Evolutionary conservation across 2,797 vertebrate species (phyloP), one percentile per base, ranked within the genome.

Genomic region (Chrosomus eos): DNA sequence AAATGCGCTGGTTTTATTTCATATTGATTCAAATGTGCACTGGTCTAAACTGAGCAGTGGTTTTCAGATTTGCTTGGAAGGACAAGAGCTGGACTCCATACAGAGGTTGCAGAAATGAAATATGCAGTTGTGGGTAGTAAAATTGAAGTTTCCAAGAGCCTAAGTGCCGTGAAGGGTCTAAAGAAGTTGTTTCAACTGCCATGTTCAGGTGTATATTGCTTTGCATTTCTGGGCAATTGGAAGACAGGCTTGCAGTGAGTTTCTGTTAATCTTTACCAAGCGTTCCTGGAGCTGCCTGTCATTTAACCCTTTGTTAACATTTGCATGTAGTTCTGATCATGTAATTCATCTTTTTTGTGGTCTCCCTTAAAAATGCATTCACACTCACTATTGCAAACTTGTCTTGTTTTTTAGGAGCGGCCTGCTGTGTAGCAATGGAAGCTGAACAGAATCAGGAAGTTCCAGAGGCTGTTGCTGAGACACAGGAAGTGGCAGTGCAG

Each of bases 341-440:
- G 28, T 36, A 76, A 62, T 60, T 38, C 64, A 66, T 16, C n/a
- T 18, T 48, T 6, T 23, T 31, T 51, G 68, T 40, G 10, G 5
- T 38, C 38, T 11, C 38, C 21, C 31, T 81, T 6, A 28, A 31
- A 40, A 72, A 45, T 81, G 51, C 18, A 8, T n/a, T 18, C 31
- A 21, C 38, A 8, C 14, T 81, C 45, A 18, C 28, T 36, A 8
- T 16, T 38, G 71, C 81, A 53, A 87, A n/a, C 36, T 6, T 80
- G 31, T 86, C 45, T 66, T 83, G 26, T 55, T 78, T 81, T 81
- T 31, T 77, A 66, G 91, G 92, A 92, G 86, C 80, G 75, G 66
- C n/a, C 85, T 85, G 28, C 88, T 87, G 80, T 87, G 89, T 80
- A 90, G 75, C 72, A 87, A 92, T 95, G 94, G 95, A 95, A 88